Conservation (phyloP, 2,888 invertebrate species). For the Lamellibrachia columna region DNA sequence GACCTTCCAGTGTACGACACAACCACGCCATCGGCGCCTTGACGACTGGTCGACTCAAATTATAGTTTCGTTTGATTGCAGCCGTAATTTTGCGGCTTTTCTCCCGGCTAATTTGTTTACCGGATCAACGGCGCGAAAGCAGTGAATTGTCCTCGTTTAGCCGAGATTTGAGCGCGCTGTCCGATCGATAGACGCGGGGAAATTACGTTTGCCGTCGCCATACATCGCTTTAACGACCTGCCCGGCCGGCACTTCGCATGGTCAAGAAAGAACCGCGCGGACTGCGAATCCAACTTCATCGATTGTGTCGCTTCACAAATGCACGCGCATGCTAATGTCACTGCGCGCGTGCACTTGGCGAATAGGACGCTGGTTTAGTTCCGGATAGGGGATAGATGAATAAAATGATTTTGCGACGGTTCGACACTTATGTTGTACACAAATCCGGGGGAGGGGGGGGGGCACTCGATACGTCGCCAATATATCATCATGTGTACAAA, state of each 20-base stretch:
- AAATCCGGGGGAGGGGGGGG: too few relatives aligned
- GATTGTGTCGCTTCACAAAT: neutral
- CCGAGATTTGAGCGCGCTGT: neutral
- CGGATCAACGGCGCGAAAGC: constrained; percentile 11
- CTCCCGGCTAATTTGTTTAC: constrained; percentile 12
- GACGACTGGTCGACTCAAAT: neutral
- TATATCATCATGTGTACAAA: too few relatives aligned
- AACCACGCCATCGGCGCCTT: neutral
- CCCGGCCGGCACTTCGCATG: neutral
- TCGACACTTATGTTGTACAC: too few relatives aligned
- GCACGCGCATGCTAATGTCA: neutral
- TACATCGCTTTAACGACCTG: constrained; percentile 16
- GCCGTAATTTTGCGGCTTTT: constrained; percentile 16
- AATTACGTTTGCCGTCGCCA: constrained; percentile 11
- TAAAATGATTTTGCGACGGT: too few relatives aligned
- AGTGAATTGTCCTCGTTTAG: constrained; percentile 10
- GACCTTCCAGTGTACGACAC: neutral
- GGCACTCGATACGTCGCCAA: too few relatives aligned
- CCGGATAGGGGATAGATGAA: too few relatives aligned
- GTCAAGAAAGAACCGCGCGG: neutral
- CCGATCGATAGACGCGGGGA: neutral
- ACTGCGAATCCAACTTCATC: neutral
- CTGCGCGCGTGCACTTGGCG: neutral
- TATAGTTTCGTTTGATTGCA: neutral
- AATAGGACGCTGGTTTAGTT: too few relatives aligned